Conservation (phyloP, 1,140 invertebrate species). For the Lordiphosa mommai region DNA sequence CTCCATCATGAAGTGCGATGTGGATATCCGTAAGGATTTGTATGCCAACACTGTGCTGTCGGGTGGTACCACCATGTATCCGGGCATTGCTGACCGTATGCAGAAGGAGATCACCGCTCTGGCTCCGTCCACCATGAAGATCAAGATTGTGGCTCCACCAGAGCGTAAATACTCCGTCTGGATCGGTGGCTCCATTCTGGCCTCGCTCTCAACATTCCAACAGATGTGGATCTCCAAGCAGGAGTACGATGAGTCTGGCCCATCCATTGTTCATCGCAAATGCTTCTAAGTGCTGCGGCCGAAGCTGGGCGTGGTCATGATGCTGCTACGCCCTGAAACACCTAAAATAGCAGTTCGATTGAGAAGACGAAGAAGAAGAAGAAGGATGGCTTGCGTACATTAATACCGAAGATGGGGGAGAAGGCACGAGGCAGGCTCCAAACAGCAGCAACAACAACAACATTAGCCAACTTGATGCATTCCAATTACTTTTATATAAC, state of each 20-base stretch:
- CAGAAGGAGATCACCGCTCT: slow-evolving; percentile 93
- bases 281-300: slow-evolving; percentile 88
- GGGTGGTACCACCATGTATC: slow-evolving; percentile 89
- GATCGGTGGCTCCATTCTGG: slow-evolving; percentile 93
- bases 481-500: slow-evolving; percentile 23
- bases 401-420: slow-evolving; percentile 14
- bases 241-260: slow-evolving; percentile 95
- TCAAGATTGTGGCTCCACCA: slow-evolving; percentile 92
- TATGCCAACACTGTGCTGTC: slow-evolving; percentile 95
- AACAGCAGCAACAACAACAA: too few relatives aligned
- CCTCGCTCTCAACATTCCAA: slow-evolving; percentile 93
- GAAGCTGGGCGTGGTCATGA: slow-evolving; percentile 79
- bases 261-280: slow-evolving; percentile 95
- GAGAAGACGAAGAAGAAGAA: too few relatives aligned
- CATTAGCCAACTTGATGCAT: slow-evolving; percentile 25
- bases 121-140: slow-evolving; percentile 90
- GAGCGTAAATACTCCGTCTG: slow-evolving; percentile 95
- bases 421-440: too few relatives aligned
- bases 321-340: slow-evolving; percentile 73
- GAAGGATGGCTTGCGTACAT: slow-evolving; percentile 26
- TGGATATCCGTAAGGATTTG: slow-evolving; percentile 93
- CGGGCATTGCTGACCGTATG: slow-evolving; percentile 91
- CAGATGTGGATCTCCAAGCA: slow-evolving; percentile 99
- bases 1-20: slow-evolving; percentile 96
- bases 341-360: slow-evolving; percentile 14